Conservation (phyloP, 2,888 invertebrate genomes). For the Dryomyza anilis region DNA sequence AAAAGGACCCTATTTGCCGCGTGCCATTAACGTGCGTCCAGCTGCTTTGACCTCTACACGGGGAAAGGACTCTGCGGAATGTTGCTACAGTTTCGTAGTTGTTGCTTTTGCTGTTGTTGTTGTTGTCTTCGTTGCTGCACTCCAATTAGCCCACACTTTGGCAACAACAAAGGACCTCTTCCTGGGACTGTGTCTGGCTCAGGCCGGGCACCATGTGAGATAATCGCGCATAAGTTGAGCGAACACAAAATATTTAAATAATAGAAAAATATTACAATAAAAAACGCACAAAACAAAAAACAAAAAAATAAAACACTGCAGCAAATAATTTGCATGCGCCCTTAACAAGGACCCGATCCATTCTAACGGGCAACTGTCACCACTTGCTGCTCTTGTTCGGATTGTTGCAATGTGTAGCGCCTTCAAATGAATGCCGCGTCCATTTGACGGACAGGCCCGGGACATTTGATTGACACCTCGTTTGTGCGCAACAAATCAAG, state of each 20-base stretch:
- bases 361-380: not conserved
- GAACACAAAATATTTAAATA: constrained; percentile 32
- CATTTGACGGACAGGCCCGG: constrained; percentile 54
- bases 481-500: constrained; percentile 50
- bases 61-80: not conserved
- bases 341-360: not conserved
- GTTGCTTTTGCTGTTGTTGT: not conserved
- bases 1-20: constrained; percentile 20
- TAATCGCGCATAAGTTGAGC: constrained; percentile 20
- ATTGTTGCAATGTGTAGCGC: constrained; percentile 2
- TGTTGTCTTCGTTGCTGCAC: constrained; percentile 13
- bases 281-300: constrained; percentile 27
- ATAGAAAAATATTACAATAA: not conserved
- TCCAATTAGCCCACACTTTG: constrained; percentile 19
- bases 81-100: not conserved
- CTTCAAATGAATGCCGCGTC: too few relatives aligned
- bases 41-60: constrained; percentile 16
- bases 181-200: too few relatives aligned
- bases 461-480: constrained; percentile 59
- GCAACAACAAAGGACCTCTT: constrained; percentile 1
- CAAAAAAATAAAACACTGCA: constrained; percentile 19
- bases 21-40: constrained; percentile 28
- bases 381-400: not conserved
- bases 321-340: constrained; percentile 47
- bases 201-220: constrained; percentile 21